Evolutionary conservation across 2,113 vertebrate genomes (phyloP).

Genomic region (Salvelinus alpinus): DNA sequence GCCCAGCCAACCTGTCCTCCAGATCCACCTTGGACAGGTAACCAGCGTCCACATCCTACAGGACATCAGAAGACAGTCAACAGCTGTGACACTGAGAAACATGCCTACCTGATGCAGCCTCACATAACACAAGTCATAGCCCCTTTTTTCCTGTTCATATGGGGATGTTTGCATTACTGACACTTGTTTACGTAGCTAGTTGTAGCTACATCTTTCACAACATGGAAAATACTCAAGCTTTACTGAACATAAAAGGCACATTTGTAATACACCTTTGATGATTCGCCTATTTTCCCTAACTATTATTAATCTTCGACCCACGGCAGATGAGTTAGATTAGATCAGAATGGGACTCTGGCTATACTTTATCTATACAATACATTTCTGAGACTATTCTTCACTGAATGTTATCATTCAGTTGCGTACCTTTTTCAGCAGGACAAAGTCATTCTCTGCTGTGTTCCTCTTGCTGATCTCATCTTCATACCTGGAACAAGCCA

Average conservation of each 20-base stretch:
- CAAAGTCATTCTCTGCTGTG: slow-evolving; percentile 66
- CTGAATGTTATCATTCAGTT: background rate
- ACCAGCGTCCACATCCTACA: slow-evolving; percentile 78
- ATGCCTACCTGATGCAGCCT: background rate
- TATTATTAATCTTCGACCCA: background rate
- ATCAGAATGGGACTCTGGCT: background rate
- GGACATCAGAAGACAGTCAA: slow-evolving; percentile 3
- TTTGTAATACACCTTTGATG: background rate
- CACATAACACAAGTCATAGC: background rate
- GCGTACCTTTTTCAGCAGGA: slow-evolving; percentile 72
- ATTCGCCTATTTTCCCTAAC: background rate
- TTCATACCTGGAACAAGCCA: slow-evolving; percentile 65
- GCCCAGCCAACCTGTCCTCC: slow-evolving; percentile 62
- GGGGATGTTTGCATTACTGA: background rate
- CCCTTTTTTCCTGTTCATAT: background rate
- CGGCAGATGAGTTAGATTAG: background rate
- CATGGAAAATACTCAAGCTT: background rate
- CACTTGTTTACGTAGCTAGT: background rate
- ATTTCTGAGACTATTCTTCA: background rate
- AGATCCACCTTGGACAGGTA: slow-evolving; percentile 77
- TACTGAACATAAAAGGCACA: background rate
- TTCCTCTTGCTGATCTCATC: slow-evolving; percentile 58
- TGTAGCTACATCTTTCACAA: background rate
- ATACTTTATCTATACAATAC: background rate
- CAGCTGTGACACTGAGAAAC: background rate